These are phyloP conservation scores for Neotoma lepida DNA, from an alignment of 2,113 vertebrate species.

Conservation along the genomic window DNA sequence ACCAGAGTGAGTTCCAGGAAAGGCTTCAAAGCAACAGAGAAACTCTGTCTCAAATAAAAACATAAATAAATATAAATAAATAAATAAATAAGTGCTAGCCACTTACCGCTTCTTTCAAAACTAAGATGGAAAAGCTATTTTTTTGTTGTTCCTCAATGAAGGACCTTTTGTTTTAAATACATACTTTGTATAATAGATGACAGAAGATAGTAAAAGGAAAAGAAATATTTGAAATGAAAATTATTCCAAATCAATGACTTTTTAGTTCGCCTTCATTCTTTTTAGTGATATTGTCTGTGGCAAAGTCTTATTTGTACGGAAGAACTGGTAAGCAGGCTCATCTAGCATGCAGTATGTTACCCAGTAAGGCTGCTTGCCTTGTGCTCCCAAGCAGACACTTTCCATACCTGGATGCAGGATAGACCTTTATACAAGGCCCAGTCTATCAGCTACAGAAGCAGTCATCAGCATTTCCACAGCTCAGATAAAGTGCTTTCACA, in stretches of 20 bases:
- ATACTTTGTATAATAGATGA: not conserved
- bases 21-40: too few species aligned
- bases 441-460: not conserved
- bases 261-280: not conserved
- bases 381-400: not conserved
- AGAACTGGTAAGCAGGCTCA: not conserved
- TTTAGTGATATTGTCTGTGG: not conserved
- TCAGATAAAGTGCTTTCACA: not conserved
- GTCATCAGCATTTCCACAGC: not conserved
- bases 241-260: not conserved
- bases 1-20: too few species aligned
- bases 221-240: constrained; percentile 31
- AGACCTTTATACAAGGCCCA: not conserved
- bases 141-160: not conserved
- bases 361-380: not conserved
- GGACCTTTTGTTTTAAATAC: constrained; percentile 3
- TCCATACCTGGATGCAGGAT: not conserved
- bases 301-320: not conserved
- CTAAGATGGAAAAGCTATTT: not conserved
- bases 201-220: not conserved
- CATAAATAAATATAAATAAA: too few species aligned
- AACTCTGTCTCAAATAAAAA: too few species aligned
- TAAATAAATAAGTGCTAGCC: not conserved
- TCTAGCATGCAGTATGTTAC: not conserved
- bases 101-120: constrained; percentile 22